A percentile compares a stretch with the other conserved stretches of the same genome.
Evolutionary conservation across 2,888 invertebrate genomes (phyloP).

Genomic region (Bruchidius siliquastri): DNA sequence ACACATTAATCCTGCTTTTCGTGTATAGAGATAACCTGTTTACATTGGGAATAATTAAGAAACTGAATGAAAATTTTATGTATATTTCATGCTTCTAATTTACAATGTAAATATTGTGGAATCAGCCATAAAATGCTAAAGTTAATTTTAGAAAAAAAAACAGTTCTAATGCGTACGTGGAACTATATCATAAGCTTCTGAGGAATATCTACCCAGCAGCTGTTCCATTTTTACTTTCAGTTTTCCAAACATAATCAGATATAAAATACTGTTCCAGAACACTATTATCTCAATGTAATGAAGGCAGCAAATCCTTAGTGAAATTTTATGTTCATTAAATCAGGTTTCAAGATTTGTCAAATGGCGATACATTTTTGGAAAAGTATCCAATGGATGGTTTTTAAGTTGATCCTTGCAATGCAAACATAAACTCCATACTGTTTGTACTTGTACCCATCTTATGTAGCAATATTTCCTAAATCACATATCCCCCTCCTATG

Average conservation of each 20-base stretch:
- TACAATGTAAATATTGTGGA: slow-evolving; percentile 6
- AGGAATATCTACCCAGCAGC: not conserved
- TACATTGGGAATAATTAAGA: not conserved
- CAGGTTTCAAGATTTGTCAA: too few relatives aligned
- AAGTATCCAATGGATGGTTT: too few relatives aligned
- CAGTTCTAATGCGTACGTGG: not conserved
- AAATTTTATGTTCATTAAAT: too few relatives aligned
- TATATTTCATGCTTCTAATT: not conserved
- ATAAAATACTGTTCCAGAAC: too few relatives aligned
- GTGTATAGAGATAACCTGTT: not conserved
- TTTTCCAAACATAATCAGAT: not conserved
- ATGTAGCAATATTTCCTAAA: too few relatives aligned
- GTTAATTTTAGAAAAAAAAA: not conserved
- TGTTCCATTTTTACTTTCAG: not conserved
- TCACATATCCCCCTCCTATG: too few relatives aligned
- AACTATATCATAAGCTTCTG: not conserved
- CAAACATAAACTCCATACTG: too few relatives aligned
- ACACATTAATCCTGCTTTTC: not conserved
- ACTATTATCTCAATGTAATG: too few relatives aligned
- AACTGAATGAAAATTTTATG: not conserved
- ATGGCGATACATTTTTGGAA: too few relatives aligned
- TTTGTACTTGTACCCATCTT: too few relatives aligned
- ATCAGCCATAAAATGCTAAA: not conserved
- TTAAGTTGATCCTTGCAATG: too few relatives aligned
- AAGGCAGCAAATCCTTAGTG: too few relatives aligned